Conservation (phyloP, 2,797 vertebrate genomes). For the Chelonia mydas region DNA sequence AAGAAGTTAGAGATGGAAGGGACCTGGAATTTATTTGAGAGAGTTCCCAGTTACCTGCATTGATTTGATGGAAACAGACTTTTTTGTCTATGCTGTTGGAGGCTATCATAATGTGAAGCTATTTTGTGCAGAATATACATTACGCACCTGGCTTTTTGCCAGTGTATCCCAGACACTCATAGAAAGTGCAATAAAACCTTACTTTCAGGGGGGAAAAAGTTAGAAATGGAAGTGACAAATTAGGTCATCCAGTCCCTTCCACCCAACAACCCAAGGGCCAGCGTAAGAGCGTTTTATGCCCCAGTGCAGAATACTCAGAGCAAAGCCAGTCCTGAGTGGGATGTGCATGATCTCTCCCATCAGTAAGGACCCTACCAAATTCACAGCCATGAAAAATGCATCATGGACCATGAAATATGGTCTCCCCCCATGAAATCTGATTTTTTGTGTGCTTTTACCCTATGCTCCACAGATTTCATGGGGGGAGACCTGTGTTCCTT, state of each 20-base stretch:
- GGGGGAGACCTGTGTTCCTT: too few relatives aligned
- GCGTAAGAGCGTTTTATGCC: not conserved
- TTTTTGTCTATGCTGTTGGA: too few relatives aligned
- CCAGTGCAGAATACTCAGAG: not conserved
- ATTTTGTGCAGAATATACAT: not conserved
- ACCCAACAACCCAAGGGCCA: not conserved
- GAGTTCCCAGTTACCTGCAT: too few relatives aligned
- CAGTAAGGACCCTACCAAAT: too few relatives aligned
- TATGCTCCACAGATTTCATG: too few relatives aligned
- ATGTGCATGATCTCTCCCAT: not conserved
- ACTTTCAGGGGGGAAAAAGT: not conserved
- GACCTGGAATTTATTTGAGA: not conserved
- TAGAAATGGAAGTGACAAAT: not conserved
- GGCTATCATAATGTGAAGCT: not conserved
- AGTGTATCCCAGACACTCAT: not conserved
- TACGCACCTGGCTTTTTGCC: not conserved
- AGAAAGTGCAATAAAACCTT: not conserved
- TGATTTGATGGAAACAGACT: rapidly evolving
- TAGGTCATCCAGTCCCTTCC: not conserved
- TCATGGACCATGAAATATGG: too few relatives aligned
- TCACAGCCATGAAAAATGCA: too few relatives aligned
- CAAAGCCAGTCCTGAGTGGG: not conserved
- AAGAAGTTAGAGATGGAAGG: not conserved
- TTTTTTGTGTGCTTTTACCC: too few relatives aligned
- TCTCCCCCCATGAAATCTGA: too few relatives aligned